These are phyloP conservation scores for Tyria jacobaeae DNA, from an alignment of 2,888 invertebrate species.

Conservation along the genomic window DNA sequence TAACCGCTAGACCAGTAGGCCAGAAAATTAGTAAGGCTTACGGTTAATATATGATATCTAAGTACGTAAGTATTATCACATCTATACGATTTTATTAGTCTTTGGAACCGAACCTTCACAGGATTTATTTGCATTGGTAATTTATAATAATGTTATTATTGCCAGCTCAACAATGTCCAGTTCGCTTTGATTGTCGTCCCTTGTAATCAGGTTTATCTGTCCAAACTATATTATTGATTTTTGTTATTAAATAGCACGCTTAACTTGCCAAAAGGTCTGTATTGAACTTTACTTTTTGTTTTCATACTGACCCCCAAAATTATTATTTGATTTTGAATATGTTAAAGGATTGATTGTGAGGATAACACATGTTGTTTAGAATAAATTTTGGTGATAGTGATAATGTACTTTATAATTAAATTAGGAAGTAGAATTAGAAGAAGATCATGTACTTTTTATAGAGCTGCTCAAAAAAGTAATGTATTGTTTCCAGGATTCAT, in stretches of 20 bases:
- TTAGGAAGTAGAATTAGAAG: too few species aligned
- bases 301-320: slow-evolving; percentile 10
- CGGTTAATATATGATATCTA: too few species aligned
- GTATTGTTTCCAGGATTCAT: too few species aligned
- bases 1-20: too few species aligned
- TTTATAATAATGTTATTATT: slow-evolving; percentile 78
- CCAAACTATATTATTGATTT: slow-evolving; percentile 66
- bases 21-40: background rate
- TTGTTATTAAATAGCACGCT: slow-evolving; percentile 61
- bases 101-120: slow-evolving; percentile 60
- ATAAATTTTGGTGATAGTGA: background rate
- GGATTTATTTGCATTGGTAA: slow-evolving; percentile 83
- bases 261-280: slow-evolving; percentile 39
- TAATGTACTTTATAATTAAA: background rate
- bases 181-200: slow-evolving; percentile 75
- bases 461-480: too few species aligned
- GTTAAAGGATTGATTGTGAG: background rate
- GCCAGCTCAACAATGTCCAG: slow-evolving; percentile 57
- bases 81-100: slow-evolving; percentile 36
- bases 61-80: slow-evolving; percentile 6
- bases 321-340: slow-evolving; percentile 33
- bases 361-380: slow-evolving; percentile 8
- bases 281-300: slow-evolving; percentile 48
- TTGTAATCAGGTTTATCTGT: slow-evolving; percentile 64
- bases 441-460: too few species aligned